phyloP scores from a whole-genome alignment of 2,113 vertebrate species.

The Taxidea taxus region DNA sequence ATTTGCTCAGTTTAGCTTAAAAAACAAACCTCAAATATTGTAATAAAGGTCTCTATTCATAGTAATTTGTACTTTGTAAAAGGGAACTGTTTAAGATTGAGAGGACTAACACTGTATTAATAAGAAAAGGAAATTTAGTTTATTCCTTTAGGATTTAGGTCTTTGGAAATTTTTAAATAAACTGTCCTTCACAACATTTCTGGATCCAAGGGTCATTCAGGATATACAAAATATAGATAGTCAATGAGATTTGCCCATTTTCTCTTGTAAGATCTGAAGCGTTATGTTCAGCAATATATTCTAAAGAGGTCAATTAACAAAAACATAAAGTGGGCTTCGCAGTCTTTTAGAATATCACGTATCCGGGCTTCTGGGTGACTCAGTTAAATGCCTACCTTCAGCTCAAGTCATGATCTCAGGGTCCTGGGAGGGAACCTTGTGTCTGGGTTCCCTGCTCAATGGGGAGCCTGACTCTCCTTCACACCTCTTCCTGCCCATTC shows the following conservation, averaged over 20 bases:
- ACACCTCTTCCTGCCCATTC: background rate
- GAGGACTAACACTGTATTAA: background rate
- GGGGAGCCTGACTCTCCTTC: background rate
- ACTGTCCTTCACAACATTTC: background rate
- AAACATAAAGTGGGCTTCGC: background rate
- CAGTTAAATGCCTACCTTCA: background rate
- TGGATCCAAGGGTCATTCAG: background rate
- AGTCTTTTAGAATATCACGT: background rate
- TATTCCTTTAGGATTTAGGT: conserved; percentile 46
- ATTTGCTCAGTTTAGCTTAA: conserved; percentile 47
- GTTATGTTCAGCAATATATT: background rate
- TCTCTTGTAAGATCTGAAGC: background rate
- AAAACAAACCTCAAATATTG: conserved; percentile 60
- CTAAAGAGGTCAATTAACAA: background rate
- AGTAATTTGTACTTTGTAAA: conserved; percentile 59
- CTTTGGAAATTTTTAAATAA: conserved; percentile 40
- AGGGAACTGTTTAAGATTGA: conserved; percentile 44
- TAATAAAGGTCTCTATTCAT: conserved; percentile 59
- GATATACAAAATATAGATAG: background rate
- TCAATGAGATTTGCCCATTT: background rate
- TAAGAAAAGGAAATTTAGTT: conserved; percentile 43
- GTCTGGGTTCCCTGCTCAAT: background rate
- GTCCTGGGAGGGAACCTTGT: background rate
- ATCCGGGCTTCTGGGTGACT: background rate
- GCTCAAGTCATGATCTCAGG: background rate